phyloP scores from a whole-genome alignment of 2,797 vertebrate species.

The Kryptolebias ocellatus region DNA sequence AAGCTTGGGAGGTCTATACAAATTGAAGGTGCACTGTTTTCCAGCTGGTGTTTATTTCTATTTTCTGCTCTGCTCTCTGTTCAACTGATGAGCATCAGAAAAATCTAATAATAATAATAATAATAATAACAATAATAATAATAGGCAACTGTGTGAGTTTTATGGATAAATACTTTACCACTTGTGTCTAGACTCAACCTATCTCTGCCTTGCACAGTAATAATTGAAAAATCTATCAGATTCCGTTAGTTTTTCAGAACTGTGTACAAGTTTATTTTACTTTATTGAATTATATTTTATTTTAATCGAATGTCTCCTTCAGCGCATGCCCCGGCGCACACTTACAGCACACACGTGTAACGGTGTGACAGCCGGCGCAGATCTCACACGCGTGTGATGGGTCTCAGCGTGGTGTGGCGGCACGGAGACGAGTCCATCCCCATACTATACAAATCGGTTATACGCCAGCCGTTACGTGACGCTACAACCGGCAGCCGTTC shows the following conservation, averaged over 20 bases:
- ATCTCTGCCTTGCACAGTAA: too few species aligned
- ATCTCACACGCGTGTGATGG: not conserved
- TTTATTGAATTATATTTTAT: too few species aligned
- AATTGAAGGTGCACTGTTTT: not conserved
- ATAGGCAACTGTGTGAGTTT: not conserved
- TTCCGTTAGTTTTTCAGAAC: too few species aligned
- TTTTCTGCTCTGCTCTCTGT: not conserved
- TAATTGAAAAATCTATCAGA: too few species aligned
- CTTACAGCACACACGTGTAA: constrained; percentile 49
- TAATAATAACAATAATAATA: too few species aligned
- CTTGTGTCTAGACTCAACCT: too few species aligned
- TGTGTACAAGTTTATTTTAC: too few species aligned
- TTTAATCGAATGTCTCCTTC: too few species aligned
- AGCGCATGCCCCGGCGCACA: too few species aligned
- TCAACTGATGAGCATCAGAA: not conserved
- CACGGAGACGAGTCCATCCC: constrained; percentile 12
- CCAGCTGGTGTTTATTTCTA: not conserved
- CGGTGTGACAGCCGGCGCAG: not conserved
- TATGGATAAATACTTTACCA: too few species aligned
- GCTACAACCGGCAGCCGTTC: constrained; percentile 39
- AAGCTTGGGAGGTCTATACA: not conserved
- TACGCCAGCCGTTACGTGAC: constrained; percentile 23
- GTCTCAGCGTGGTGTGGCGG: not conserved
- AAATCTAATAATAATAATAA: too few species aligned
- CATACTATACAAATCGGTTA: constrained; percentile 19